Base-by-base conservation (phyloP, 2,888 invertebrate species). In the Spodoptera picta region DNA sequence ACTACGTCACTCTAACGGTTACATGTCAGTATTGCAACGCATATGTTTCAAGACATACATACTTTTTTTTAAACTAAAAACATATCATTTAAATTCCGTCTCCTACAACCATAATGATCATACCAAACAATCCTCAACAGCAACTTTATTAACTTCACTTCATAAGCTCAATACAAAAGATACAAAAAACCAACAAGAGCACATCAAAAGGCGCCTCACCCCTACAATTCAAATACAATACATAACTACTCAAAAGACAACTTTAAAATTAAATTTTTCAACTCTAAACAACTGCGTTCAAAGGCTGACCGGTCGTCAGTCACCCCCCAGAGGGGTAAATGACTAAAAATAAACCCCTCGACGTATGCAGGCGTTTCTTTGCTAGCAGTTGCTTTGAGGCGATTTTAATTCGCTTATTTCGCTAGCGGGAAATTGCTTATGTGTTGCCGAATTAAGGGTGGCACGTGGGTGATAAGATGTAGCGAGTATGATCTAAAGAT, bases 341-440 rank as follows among this genome's bases (percentile, higher is more conserved):
- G 88, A 84, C 86, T 88, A 89, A 89, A 91, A 91, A 91, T 90
- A 90, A 88, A 89, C 83, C 80, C 76, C 76, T 81, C 80, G 82
- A 78, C 83, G 87, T 85, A 85, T 87, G 89, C 88, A 84, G 83
- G 81, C 88, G 88, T 89, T 92, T 92, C 92, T 92, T 92, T 92
- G 90, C 88, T 80, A 82, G 84, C 85, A 84, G 85, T 87, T 85
- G 89, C 93, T 93, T 92, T 92, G 92, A 92, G 90, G 89, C 87
- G 87, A 90, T 91, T 93, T 91, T 93, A 92, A 93, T 92, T 92
- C 89, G 92, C 90, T 92, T 93, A 92, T 92, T 89, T 88, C 84
- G 89, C 88, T 87, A 81, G 81, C 82, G 87, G 88, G 85, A 89
- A 90, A 89, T 89, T 87, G 89, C 88, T 86, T 87, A 88, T 89